Percentiles rank a stretch among this genome's conserved stretches.
Evolutionary conservation across 1,140 invertebrate species (phyloP).

Genomic region (Cryptotermes secundus): DNA sequence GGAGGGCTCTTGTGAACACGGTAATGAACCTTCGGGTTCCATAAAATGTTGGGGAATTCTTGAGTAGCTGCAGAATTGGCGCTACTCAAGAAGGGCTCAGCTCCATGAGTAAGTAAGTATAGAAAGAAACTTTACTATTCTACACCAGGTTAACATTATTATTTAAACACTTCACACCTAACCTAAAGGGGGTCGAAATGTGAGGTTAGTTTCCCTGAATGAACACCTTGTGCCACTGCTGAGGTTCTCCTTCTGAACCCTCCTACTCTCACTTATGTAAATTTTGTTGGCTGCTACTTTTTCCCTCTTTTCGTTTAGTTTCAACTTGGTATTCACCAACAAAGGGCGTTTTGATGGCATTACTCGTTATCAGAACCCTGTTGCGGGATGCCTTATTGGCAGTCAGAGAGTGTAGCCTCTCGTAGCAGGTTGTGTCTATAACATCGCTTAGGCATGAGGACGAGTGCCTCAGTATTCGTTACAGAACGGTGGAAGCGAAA

Average conservation of each 20-base stretch:
- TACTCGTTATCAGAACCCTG: neutral
- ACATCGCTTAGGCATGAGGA: no score
- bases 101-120: no score
- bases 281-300: neutral
- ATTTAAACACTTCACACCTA: neutral
- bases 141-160: neutral
- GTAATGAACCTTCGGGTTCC: no score
- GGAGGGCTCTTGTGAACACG: no score
- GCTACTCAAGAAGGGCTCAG: no score
- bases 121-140: neutral
- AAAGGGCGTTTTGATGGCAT: slow-evolving; percentile 10
- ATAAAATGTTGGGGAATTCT: no score
- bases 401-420: neutral
- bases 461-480: no score
- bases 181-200: neutral
- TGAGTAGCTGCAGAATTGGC: no score
- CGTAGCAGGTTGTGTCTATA: neutral
- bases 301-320: neutral
- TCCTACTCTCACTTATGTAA: slow-evolving; percentile 10
- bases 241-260: neutral
- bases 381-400: neutral
- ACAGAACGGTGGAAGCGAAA: no score
- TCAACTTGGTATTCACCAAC: neutral
- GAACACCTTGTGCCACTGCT: no score
- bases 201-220: neutral